Evolutionary conservation across 1,140 invertebrate genomes (phyloP).

Genomic region (Caenorhabditis tropicalis): DNA sequence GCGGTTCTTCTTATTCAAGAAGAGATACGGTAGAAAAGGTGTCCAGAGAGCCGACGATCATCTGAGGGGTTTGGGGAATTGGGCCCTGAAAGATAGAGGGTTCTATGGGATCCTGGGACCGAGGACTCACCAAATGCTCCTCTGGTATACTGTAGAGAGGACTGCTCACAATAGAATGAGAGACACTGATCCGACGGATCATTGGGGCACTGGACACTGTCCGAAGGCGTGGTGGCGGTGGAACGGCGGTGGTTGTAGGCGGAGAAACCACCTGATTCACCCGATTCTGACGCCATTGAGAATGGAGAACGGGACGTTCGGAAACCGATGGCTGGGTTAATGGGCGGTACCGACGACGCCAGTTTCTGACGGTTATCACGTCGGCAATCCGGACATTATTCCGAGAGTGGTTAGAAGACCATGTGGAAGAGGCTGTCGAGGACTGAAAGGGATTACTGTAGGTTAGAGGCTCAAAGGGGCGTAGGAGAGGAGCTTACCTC

Average conservation of each 20-base stretch:
- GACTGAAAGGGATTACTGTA: neutral
- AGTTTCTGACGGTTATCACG: conserved; percentile 45
- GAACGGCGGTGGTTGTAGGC: neutral
- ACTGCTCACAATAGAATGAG: conserved; percentile 34
- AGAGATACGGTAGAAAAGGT: conserved; percentile 42
- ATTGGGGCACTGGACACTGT: neutral
- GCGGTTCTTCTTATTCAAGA: no score
- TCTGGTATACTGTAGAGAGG: conserved; percentile 53
- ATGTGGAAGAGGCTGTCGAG: neutral
- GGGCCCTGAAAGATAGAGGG: neutral
- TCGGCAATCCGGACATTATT: conserved; percentile 42
- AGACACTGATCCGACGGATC: conserved; percentile 4
- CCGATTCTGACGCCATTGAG: conserved; percentile 24
- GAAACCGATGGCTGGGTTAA: conserved; percentile 33
- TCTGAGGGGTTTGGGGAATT: neutral
- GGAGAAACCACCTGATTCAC: neutral
- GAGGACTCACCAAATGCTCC: neutral
- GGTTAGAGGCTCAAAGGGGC: neutral
- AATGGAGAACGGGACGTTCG: conserved; percentile 34
- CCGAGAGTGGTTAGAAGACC: conserved; percentile 5
- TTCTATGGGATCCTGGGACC: neutral
- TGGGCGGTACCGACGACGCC: conserved; percentile 46
- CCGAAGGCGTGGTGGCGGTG: neutral
- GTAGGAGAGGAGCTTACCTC: neutral
- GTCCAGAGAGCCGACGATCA: conserved; percentile 38